Evolutionary conservation across 2,888 invertebrate genomes (phyloP).

Genomic region (Fragum whitleyi): DNA sequence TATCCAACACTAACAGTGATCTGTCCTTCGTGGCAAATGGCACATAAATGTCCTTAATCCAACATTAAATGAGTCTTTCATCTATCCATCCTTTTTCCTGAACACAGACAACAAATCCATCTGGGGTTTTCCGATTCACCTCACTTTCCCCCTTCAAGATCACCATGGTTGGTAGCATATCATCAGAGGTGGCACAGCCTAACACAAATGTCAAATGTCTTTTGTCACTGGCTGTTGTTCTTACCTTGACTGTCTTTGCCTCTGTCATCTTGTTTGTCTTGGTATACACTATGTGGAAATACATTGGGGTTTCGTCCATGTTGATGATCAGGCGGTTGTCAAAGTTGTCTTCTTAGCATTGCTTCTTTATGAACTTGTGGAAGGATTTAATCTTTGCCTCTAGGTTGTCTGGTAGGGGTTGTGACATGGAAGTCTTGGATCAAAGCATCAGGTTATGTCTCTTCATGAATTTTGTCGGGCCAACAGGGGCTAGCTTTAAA

Average conservation of each 20-base stretch:
- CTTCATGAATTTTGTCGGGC: constrained; percentile 29
- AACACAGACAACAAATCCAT: constrained; percentile 30
- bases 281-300: constrained; percentile 34
- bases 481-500: constrained; percentile 39
- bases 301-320: constrained; percentile 48
- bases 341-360: constrained; percentile 36
- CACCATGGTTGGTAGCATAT: constrained; percentile 35
- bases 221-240: constrained; percentile 39
- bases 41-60: constrained; percentile 34
- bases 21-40: constrained; percentile 30
- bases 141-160: constrained; percentile 48
- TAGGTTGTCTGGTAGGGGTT: constrained; percentile 34
- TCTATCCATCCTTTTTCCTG: constrained; percentile 46
- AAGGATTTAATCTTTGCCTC: constrained; percentile 24
- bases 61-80: constrained; percentile 31
- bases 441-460: constrained; percentile 28
- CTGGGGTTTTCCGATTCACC: constrained; percentile 14
- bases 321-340: constrained; percentile 42
- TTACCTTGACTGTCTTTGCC: constrained; percentile 22
- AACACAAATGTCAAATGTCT: constrained; percentile 43
- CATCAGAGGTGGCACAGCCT: constrained; percentile 19
- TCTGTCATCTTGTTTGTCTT: constrained; percentile 25
- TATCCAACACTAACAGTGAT: constrained; percentile 39
- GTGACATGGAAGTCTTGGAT: constrained; percentile 31
- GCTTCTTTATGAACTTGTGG: constrained; percentile 22